Conservation (phyloP, 1,140 invertebrate species). For the Drosophila paulistorum region DNA sequence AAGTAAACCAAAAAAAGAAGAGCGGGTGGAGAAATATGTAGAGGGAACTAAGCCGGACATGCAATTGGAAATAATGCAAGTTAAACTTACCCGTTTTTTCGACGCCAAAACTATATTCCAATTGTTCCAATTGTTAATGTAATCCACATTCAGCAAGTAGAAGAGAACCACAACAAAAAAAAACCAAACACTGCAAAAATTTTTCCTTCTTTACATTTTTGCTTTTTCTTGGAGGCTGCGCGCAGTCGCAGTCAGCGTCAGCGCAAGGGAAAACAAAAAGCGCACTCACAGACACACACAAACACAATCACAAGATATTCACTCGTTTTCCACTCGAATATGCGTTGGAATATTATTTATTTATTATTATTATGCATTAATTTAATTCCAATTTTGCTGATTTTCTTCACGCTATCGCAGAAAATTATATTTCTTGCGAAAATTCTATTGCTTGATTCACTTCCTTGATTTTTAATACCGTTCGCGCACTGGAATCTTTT, state of each 20-base stretch:
- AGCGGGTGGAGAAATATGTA: conserved; percentile 66
- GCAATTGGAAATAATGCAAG: conserved; percentile 44
- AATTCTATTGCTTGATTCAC: neutral
- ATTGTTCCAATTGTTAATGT: conserved; percentile 7
- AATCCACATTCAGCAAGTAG: conserved; percentile 13
- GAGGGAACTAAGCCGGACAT: conserved; percentile 68
- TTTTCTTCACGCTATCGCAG: neutral
- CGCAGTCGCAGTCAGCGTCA: conserved; percentile 47
- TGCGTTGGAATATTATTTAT: neutral
- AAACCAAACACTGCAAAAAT: conserved; percentile 55
- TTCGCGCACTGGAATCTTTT: neutral
- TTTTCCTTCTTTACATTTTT: conserved; percentile 42
- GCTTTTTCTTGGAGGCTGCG: conserved; percentile 64
- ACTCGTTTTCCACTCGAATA: neutral
- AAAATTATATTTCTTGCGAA: neutral
- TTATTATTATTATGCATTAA: neutral
- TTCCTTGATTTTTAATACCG: neutral
- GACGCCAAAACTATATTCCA: conserved; percentile 15
- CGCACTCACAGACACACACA: neutral
- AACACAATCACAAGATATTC: neutral
- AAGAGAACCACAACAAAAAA: conserved; percentile 38
- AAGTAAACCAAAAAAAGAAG: conserved; percentile 41
- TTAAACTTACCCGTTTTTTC: neutral
- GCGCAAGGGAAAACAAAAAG: conserved; percentile 30
- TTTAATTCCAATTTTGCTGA: neutral